phyloP scores from a whole-genome alignment of 1,140 invertebrate species.

The Drosophila sp. region DNA sequence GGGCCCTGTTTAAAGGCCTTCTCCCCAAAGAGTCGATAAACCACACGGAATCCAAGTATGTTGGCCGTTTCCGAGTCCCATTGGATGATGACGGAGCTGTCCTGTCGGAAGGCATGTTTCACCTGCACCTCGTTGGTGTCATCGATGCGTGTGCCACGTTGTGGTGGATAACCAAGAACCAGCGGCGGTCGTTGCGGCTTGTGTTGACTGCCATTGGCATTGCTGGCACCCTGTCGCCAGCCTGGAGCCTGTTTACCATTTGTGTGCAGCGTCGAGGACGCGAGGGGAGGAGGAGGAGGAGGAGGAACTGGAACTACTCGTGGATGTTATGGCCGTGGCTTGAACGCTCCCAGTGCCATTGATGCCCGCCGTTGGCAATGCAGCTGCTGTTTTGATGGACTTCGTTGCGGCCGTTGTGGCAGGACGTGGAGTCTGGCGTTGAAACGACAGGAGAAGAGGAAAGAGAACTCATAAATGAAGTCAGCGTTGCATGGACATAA shows the following conservation, averaged over 20 bases:
- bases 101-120: conserved; percentile 93
- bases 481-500: background rate
- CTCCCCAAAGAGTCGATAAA: conserved; percentile 95
- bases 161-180: conserved; percentile 88
- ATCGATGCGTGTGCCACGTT: conserved; percentile 86
- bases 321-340: conserved; percentile 64
- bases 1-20: conserved; percentile 95
- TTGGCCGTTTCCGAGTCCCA: conserved; percentile 95
- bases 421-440: conserved; percentile 46
- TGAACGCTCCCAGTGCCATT: conserved; percentile 72
- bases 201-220: conserved; percentile 81
- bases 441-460: background rate
- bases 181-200: conserved; percentile 89
- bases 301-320: conserved; percentile 13
- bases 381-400: conserved; percentile 50
- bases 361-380: conserved; percentile 58
- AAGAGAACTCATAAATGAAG: background rate
- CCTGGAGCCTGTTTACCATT: conserved; percentile 63
- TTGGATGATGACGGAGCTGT: conserved; percentile 94
- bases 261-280: conserved; percentile 41
- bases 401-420: conserved; percentile 49
- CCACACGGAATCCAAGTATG: conserved; percentile 94
- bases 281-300: conserved; percentile 49
- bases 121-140: conserved; percentile 92
- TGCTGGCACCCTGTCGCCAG: conserved; percentile 81